Conservation (phyloP, 2,888 invertebrate genomes). For the Lasius platythorax region DNA sequence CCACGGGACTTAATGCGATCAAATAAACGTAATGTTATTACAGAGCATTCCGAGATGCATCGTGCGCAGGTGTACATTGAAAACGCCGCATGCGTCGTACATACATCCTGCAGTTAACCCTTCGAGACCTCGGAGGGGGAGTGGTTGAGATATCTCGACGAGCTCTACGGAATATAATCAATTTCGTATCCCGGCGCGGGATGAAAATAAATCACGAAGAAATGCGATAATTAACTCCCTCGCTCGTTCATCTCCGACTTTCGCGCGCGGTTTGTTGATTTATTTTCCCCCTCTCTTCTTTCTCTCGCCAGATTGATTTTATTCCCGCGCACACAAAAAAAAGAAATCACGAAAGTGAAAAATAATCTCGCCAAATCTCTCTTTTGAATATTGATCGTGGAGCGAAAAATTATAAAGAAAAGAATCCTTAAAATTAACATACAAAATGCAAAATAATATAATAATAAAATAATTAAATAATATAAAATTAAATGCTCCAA, state of each 20-base stretch:
- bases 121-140: constrained; percentile 23
- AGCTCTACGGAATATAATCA: constrained; percentile 52
- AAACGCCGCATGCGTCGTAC: constrained; percentile 26
- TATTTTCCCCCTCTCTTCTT: not conserved
- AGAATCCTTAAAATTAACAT: not conserved
- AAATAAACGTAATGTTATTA: constrained; percentile 31
- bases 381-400: not conserved
- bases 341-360: constrained; percentile 1
- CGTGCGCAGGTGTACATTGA: constrained; percentile 38
- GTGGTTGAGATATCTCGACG: constrained; percentile 59
- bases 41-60: constrained; percentile 19
- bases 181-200: constrained; percentile 52
- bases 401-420: not conserved
- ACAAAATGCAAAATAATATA: not conserved
- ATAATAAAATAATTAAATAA: too few species aligned
- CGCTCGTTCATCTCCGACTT: constrained; percentile 49
- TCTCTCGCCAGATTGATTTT: constrained; percentile 13
- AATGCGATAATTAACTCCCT: constrained; percentile 53
- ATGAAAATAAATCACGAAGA: constrained; percentile 50
- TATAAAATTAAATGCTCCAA: not conserved
- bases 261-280: constrained; percentile 40
- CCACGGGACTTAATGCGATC: constrained; percentile 24
- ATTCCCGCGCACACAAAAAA: not conserved
- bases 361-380: not conserved
- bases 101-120: constrained; percentile 51